phyloP scores from a whole-genome alignment of 2,113 vertebrate species.

The Phalacrocorax aristotelis region DNA sequence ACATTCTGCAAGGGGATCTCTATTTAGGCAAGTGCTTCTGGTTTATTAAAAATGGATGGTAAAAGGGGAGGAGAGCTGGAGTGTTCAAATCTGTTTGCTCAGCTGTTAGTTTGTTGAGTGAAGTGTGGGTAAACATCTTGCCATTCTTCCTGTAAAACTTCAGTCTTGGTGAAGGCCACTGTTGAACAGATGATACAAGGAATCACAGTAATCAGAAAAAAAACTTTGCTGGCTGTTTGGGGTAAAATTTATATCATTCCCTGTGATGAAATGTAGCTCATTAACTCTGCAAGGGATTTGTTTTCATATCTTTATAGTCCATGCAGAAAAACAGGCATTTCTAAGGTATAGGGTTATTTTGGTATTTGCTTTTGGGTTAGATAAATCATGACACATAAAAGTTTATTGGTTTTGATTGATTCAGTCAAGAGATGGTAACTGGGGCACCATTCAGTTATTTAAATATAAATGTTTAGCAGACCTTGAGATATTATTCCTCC shows the following conservation, averaged over 20 bases:
- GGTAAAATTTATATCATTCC: neutral
- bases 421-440: neutral
- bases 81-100: neutral
- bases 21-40: neutral
- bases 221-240: neutral
- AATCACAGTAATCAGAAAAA: neutral
- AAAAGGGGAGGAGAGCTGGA: neutral
- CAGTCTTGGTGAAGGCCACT: neutral
- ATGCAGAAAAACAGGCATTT: neutral
- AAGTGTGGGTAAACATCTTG: neutral
- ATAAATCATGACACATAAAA: neutral
- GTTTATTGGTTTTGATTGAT: neutral
- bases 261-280: neutral
- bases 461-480: neutral
- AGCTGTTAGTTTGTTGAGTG: neutral
- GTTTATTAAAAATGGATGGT: neutral
- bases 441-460: neutral
- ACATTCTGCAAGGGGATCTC: neutral
- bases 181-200: neutral
- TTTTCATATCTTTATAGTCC: neutral
- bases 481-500: neutral
- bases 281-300: neutral
- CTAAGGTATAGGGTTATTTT: neutral
- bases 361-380: neutral
- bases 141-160: neutral